These are phyloP conservation scores for Elephantulus edwardii DNA, from an alignment of 2,113 vertebrate species.

Conservation along the genomic window DNA sequence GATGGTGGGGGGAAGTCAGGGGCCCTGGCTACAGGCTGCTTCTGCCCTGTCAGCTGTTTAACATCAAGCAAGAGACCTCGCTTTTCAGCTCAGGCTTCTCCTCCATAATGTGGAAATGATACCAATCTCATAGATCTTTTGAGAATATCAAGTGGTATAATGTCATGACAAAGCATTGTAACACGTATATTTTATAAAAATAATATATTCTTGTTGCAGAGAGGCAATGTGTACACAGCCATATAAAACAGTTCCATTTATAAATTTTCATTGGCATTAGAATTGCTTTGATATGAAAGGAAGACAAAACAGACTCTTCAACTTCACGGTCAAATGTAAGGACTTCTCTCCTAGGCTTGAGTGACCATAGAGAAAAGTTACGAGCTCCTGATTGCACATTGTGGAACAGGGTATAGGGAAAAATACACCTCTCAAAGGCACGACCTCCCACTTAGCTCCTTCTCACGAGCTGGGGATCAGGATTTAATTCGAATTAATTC, in stretches of 20 bases:
- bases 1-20: not conserved
- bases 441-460: not conserved
- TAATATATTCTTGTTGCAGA: slow-evolving; percentile 3
- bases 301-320: not conserved
- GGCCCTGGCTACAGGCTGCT: not conserved
- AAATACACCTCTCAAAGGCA: not conserved
- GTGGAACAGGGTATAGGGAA: not conserved
- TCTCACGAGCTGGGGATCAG: not conserved
- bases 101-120: slow-evolving; percentile 23
- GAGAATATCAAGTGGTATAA: slow-evolving; percentile 20
- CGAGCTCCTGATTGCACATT: not conserved
- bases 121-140: not conserved
- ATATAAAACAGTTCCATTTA: not conserved
- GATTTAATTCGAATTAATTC: slow-evolving; percentile 34
- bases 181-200: slow-evolving; percentile 28
- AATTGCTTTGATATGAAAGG: not conserved
- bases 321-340: not conserved
- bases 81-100: slow-evolving; percentile 8
- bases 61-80: slow-evolving; percentile 8
- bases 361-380: not conserved
- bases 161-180: slow-evolving; percentile 1
- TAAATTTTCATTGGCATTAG: not conserved
- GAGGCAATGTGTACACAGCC: not conserved
- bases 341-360: not conserved
- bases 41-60: slow-evolving; percentile 1